phyloP scores from a whole-genome alignment of 2,797 vertebrate genomes.

The Artibeus lituratus region DNA sequence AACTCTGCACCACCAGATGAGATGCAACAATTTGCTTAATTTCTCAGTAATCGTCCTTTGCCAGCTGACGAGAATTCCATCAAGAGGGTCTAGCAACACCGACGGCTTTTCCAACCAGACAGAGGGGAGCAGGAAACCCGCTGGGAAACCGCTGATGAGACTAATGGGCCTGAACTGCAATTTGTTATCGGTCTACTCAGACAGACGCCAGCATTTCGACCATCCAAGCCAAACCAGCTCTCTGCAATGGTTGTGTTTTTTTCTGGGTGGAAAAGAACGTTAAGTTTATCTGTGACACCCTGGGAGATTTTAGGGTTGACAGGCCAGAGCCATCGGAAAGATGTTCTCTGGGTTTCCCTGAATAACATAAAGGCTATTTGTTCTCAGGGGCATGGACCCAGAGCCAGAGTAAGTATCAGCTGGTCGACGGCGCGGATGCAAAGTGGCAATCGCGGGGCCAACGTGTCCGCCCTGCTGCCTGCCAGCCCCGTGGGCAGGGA shows the following conservation, averaged over 20 bases:
- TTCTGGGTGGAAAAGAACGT: constrained; percentile 15
- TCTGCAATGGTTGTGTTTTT: neutral
- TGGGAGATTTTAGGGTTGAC: neutral
- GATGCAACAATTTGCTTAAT: constrained; percentile 56
- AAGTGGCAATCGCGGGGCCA: neutral
- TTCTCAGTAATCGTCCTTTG: constrained; percentile 62
- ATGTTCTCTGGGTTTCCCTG: neutral
- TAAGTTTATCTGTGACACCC: neutral
- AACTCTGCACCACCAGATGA: constrained; percentile 1
- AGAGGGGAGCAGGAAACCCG: constrained; percentile 31
- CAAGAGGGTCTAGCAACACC: neutral
- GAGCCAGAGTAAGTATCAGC: neutral
- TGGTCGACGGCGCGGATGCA: neutral
- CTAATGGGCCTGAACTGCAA: constrained; percentile 51
- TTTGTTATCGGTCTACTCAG: constrained; percentile 53
- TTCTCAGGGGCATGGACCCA: neutral
- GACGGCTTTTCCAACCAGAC: constrained; percentile 39
- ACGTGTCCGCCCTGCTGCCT: neutral
- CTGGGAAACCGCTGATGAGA: constrained; percentile 52
- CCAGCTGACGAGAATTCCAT: constrained; percentile 40
- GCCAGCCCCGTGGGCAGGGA: neutral
- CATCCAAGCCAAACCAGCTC: neutral
- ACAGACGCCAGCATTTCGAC: constrained; percentile 38
- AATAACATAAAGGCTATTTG: neutral
- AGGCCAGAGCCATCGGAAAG: neutral